Conservation (phyloP, 2,113 vertebrate species). For the Propithecus coquereli region DNA sequence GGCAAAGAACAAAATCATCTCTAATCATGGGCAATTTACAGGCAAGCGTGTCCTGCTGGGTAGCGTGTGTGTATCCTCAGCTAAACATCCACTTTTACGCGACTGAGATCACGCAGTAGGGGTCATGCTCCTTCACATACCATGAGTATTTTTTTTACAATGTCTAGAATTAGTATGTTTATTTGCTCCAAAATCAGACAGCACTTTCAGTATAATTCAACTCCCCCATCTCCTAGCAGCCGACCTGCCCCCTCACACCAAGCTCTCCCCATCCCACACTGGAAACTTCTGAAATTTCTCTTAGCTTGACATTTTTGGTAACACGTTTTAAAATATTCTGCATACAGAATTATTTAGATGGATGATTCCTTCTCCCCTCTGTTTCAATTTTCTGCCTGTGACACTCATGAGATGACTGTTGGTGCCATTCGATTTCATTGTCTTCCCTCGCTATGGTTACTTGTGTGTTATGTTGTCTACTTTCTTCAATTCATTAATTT, state of each 20-base stretch:
- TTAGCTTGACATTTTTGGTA: background rate
- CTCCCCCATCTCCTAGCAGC: background rate
- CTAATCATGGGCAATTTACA: background rate
- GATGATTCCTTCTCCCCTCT: no score
- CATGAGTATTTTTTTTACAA: background rate
- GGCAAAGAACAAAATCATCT: background rate
- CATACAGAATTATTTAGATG: background rate
- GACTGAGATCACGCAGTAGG: background rate
- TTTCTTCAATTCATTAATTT: background rate
- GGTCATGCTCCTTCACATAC: background rate
- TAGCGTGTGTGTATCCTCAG: background rate
- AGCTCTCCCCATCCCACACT: background rate
- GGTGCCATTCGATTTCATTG: background rate
- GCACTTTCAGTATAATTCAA: background rate
- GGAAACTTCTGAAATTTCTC: background rate
- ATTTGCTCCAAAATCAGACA: background rate
- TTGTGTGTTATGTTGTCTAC: background rate
- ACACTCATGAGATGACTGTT: background rate
- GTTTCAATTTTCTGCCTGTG: fast-evolving
- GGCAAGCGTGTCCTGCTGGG: background rate
- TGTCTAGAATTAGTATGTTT: background rate
- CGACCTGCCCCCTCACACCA: background rate
- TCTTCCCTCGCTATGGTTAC: background rate
- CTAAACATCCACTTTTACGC: background rate
- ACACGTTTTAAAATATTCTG: background rate